Base-by-base conservation (phyloP, 2,888 invertebrate genomes). In the Pollenia amentaria region DNA sequence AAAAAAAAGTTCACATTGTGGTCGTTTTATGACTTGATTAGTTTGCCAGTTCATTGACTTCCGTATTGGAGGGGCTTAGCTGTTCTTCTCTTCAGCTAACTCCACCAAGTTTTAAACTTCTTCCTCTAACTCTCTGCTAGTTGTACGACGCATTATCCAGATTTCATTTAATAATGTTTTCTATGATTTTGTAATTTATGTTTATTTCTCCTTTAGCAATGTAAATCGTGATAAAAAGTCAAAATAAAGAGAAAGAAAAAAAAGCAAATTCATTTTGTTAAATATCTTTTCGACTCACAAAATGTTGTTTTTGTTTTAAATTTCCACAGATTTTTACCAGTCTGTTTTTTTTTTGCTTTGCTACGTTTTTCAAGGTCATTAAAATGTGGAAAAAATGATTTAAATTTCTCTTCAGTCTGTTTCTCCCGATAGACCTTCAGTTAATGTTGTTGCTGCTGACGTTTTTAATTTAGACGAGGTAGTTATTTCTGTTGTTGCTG, bases 301-400 rank as follows among this genome's bases (percentile, higher is more conserved):
- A 40, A 57, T 75, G 29, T 82, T 67, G 7, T 69, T 83, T 77
- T n/a, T 60, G 40, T 77, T 62, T 77, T 46, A 65, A n/a, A 62
- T 67, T 21, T 67, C 11, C 14, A 21, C 11, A 18, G 46, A 53
- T 60, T 60, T 84, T 60, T 67, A 12, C 4, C 46, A 60, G 12
- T 78, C 48, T 62, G 10, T 57, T 29, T 21, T 21, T 29, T 29
- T 29, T 29, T 6, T n/a, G n/a, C 14, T 76, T 73, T 60, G 46
- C 70, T 16, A 44, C 46, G 38, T 44, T 73, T 72, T 85, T 86
- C 83, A 86, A 76, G 79, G 86, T 72, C 83, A 79, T 86, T 79
- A 72, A 79, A 82, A 65, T 65, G 21, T 51, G 10, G 14, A 72
- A 70, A 51, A 38, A 44, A 51, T 18, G 38, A 53, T 60, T 85